Evolutionary conservation across 2,888 invertebrate species (phyloP).

Genomic region (Agriopis leucophaearia): DNA sequence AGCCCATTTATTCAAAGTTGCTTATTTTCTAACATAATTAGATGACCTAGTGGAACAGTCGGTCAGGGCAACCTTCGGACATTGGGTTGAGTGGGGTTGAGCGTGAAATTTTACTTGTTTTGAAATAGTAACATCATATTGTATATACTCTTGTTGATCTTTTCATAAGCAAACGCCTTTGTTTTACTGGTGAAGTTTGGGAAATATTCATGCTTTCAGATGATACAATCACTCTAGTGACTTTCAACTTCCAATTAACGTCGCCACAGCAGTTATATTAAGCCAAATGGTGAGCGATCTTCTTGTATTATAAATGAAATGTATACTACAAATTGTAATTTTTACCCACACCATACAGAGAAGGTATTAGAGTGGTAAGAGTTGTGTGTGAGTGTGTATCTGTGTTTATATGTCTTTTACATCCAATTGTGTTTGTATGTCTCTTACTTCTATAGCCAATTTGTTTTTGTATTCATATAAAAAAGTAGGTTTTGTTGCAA

Average conservation of each 20-base stretch:
- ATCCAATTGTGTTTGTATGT: too few relatives aligned
- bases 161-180: constrained; percentile 25
- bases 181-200: constrained; percentile 30
- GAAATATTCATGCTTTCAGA: constrained; percentile 39
- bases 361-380: too few relatives aligned
- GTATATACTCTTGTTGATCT: constrained; percentile 21
- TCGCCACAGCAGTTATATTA: constrained; percentile 37
- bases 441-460: too few relatives aligned
- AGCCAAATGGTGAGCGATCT: constrained; percentile 56
- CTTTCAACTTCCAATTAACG: constrained; percentile 22
- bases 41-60: not conserved
- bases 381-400: too few relatives aligned
- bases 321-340: not conserved
- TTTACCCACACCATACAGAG: not conserved
- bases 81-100: not conserved
- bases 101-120: constrained; percentile 6
- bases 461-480: too few relatives aligned
- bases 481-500: too few relatives aligned
- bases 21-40: not conserved
- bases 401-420: too few relatives aligned
- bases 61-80: not conserved
- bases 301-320: not conserved
- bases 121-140: constrained; percentile 17
- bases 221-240: constrained; percentile 31
- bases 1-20: too few relatives aligned